Conservation (phyloP, 2,888 invertebrate genomes). For the Hypomecis atomaria region DNA sequence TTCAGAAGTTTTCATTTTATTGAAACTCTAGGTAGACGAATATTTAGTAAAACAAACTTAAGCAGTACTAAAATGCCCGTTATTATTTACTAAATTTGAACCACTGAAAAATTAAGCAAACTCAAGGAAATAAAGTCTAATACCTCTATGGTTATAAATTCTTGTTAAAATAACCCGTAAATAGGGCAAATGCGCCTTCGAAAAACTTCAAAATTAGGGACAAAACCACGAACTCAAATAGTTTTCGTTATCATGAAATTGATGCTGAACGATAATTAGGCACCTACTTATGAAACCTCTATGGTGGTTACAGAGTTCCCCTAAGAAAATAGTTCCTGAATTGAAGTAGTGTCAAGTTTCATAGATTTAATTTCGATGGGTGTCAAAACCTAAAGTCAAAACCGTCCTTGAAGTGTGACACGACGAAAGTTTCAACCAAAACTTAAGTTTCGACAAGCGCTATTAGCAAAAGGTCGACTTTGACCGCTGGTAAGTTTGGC, state of each 20-base stretch:
- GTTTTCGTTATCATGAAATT: background rate
- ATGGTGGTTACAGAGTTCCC: background rate
- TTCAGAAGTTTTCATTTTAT: no score
- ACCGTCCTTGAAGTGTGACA: conserved; percentile 7
- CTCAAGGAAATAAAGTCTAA: no score
- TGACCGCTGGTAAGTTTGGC: conserved; percentile 16
- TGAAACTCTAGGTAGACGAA: no score
- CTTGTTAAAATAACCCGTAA: no score
- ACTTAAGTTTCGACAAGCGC: conserved; percentile 15
- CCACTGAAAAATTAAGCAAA: no score
- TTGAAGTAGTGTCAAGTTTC: background rate
- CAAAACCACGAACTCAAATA: background rate
- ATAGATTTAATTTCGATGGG: conserved; percentile 13
- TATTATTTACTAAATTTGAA: no score
- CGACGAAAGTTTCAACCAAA: conserved; percentile 8
- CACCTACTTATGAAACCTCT: background rate
- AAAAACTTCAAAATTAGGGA: no score
- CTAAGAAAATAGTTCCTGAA: background rate
- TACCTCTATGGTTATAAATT: no score
- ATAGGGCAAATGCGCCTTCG: no score
- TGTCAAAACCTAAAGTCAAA: conserved; percentile 21
- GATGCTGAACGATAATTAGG: background rate
- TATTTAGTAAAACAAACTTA: no score
- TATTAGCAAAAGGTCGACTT: conserved; percentile 20
- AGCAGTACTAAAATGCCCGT: no score